Percentiles rank a stretch among this genome's conserved stretches.
Conservation (phyloP, 2,113 vertebrate species). For the Cnemophilus loriae region DNA sequence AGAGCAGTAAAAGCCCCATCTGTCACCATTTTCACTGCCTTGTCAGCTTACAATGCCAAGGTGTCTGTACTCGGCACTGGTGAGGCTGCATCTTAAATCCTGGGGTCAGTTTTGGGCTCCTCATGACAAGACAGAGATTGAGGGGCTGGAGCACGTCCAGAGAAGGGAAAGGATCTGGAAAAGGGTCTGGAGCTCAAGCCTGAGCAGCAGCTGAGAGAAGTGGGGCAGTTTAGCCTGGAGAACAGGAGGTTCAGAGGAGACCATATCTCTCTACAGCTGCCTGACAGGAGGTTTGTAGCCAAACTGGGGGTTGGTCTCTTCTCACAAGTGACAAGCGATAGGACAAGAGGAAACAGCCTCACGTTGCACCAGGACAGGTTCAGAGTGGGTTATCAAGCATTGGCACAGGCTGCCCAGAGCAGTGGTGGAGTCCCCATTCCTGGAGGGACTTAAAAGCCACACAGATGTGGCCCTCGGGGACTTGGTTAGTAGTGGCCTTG, state of each 20-base stretch:
- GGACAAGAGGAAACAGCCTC: background rate
- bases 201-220: background rate
- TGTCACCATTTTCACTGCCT: background rate
- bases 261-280: background rate
- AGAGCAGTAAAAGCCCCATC: slow-evolving; percentile 34
- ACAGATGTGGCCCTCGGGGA: background rate
- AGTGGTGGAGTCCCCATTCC: background rate
- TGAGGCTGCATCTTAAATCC: background rate
- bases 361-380: background rate
- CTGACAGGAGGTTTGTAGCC: background rate
- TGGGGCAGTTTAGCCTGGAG: background rate
- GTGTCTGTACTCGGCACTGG: background rate
- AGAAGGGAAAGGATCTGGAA: background rate
- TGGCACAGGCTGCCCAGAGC: background rate
- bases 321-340: background rate
- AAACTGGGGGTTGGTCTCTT: background rate
- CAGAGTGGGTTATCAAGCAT: fast-evolving
- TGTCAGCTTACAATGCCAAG: background rate
- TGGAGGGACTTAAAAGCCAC: background rate
- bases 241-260: background rate
- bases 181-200: background rate
- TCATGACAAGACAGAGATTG: background rate
- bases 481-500: background rate
- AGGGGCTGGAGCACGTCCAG: background rate
- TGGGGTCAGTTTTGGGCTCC: background rate